Evolutionary conservation across 2,888 invertebrate genomes (phyloP).

Genomic region (Vanessa cardui): DNA sequence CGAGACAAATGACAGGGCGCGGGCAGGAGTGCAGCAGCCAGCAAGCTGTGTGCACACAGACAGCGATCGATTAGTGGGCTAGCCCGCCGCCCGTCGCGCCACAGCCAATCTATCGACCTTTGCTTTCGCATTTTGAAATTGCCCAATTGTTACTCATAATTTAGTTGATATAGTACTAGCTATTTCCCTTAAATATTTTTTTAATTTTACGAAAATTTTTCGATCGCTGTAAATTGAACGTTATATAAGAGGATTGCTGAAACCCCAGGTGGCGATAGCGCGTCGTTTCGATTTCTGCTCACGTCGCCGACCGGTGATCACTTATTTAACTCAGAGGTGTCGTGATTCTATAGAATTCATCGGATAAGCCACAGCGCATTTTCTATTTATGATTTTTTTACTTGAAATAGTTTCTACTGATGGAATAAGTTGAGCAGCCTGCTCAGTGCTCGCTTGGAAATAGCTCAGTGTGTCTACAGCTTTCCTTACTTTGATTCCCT

Average conservation of each 20-base stretch:
- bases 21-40: slow-evolving; percentile 58
- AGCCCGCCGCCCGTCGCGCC: slow-evolving; percentile 59
- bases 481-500: slow-evolving; percentile 35
- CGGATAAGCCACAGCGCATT: slow-evolving; percentile 66
- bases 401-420: slow-evolving; percentile 69
- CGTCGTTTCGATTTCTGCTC: slow-evolving; percentile 60
- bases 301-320: slow-evolving; percentile 76
- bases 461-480: slow-evolving; percentile 59
- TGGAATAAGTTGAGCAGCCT: slow-evolving; percentile 70
- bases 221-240: neutral
- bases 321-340: slow-evolving; percentile 77
- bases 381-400: slow-evolving; percentile 77
- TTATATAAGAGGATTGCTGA: slow-evolving; percentile 29
- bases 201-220: neutral
- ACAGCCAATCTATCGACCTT: slow-evolving; percentile 74
- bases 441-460: slow-evolving; percentile 72
- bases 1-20: slow-evolving; percentile 66
- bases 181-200: neutral
- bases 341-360: slow-evolving; percentile 77
- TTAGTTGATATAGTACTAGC: neutral
- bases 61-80: slow-evolving; percentile 77
- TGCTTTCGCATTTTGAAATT: slow-evolving; percentile 66
- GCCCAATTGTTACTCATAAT: slow-evolving; percentile 51
- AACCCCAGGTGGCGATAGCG: slow-evolving; percentile 53
- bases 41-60: slow-evolving; percentile 73